Base-by-base conservation (phyloP, 2,888 invertebrate species). In the Eupithecia insigniata region DNA sequence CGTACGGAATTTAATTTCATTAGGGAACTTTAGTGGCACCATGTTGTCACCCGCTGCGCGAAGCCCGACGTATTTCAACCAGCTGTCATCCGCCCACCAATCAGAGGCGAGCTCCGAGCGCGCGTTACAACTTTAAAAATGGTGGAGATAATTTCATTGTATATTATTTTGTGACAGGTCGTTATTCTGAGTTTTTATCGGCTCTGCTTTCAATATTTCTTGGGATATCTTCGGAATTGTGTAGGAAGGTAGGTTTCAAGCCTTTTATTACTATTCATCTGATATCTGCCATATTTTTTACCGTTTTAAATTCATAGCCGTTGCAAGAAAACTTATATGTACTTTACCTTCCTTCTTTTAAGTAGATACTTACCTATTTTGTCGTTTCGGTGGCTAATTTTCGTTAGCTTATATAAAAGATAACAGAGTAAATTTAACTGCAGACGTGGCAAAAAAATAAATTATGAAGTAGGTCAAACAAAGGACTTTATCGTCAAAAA, bases 1-100 rank as follows among this genome's bases (percentile, higher is more conserved):
- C 87, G 92, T 92, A 91, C 89, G 93, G 93, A 94, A 93, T 94
- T 93, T 93, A 93, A 94, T 94, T 93, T 93, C 93, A 92, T 93
- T 94, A 93, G 90, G 89, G 91, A 87, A 89, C 87, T 91, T 92
- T 92, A 91, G 90, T 90, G 91, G 88, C 83, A 85, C 91, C 92
- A 92, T 92, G 88, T 91, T 92, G 92, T 89, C 92, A 89, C 93
- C 93, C 92, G 93, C 94, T 93, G 94, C 88, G 93, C 86, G 85
- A 84, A 87, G 85, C 88, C 89, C 88, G 89, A 78, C 92, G 89
- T 94, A 94, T 91, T 91, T 93, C 89, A 92, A 85, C 85, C 92
- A 92, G 92, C 94, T 94, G 94, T 93, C 94, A 93, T 79, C 83
- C 85, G 74, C 66, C 90, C 80, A 87, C 94, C 94, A 94, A 94